A percentile compares a stretch with the other conserved stretches of the same genome.
Evolutionary conservation across 1,140 invertebrate species (phyloP).

Genomic region (Caerostris extrusa): DNA sequence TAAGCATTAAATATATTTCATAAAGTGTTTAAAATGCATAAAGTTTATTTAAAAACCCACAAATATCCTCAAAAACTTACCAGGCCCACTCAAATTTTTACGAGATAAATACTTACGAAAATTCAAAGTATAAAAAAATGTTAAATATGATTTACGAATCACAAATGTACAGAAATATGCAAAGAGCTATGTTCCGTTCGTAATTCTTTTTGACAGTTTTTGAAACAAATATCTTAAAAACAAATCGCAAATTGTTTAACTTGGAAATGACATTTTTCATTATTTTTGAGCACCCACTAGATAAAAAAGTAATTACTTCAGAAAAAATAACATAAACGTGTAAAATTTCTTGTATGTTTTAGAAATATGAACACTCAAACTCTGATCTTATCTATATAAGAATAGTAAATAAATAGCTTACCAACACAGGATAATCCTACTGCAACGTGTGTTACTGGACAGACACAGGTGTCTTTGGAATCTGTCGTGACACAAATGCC

Average conservation of each 20-base stretch:
- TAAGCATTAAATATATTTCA: too few species aligned
- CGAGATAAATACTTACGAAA: too few species aligned
- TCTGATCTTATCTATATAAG: neutral
- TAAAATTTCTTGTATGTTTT: neutral
- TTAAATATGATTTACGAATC: too few species aligned
- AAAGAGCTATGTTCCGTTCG: too few species aligned
- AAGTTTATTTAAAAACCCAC: too few species aligned
- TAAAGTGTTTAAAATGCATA: too few species aligned
- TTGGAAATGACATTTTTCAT: neutral
- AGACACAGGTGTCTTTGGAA: neutral
- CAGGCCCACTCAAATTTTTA: too few species aligned
- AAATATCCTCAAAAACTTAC: too few species aligned
- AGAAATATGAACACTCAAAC: neutral
- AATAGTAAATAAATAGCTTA: neutral
- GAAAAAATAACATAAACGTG: neutral
- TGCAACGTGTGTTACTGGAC: slow-evolving; percentile 1
- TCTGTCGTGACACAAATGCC: neutral
- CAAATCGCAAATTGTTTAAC: neutral
- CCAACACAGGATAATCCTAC: neutral
- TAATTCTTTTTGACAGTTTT: too few species aligned
- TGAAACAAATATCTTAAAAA: too few species aligned
- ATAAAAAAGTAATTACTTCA: neutral
- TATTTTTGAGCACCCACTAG: neutral
- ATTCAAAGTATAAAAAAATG: too few species aligned
- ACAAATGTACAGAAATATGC: too few species aligned